Evolutionary conservation across 2,113 vertebrate species (phyloP), one percentile per base, ranked within the genome.

Genomic region (Eonycteris spelaea): DNA sequence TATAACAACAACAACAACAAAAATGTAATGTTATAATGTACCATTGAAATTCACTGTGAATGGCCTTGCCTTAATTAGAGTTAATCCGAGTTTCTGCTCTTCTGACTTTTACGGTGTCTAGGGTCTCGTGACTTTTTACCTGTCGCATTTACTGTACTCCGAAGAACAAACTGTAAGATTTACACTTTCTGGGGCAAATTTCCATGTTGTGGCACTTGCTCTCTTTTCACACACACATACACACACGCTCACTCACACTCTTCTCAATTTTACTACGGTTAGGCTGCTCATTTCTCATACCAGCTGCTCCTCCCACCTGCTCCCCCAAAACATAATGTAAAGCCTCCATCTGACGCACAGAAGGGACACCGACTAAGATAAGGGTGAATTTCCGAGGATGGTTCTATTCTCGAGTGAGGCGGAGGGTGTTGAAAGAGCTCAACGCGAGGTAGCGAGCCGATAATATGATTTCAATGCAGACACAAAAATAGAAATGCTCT

Each of bases 241-340:
- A 51, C 38, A 35, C 78, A 24, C 86, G 77, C 95, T 74, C 40
- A 26, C 51, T 18, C 92, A 53, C 83, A 40, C 94, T 80, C 92
- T 90, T 80, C 97, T 94, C 97, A 63, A 73, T 97, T 97, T 97
- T 94, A 95, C 97, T 97, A 92, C 97, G 98, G 96, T 97, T 97
- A 97, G 97, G 98, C 98, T 98, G 98, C 98, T 98, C 98, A 98
- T 97, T 98, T 99, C 97, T 98, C 97, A 98, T 95, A 97, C 97
- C 98, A 99, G 98, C 98, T 99, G 98, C 98, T 98, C 95, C 87
- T 96, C 96, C 98, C 97, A 98, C 98, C 98, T 98, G 98, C 98
- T 98, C 96, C 89, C 97, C 85, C 82, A 90, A 97, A 86, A 97
- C 98, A 96, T 97, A 97, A 98, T 68, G 95, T 97, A 98, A 98